These are phyloP conservation scores for Drosophila testacea DNA, from an alignment of 2,888 invertebrate genomes.

Conservation along the genomic window DNA sequence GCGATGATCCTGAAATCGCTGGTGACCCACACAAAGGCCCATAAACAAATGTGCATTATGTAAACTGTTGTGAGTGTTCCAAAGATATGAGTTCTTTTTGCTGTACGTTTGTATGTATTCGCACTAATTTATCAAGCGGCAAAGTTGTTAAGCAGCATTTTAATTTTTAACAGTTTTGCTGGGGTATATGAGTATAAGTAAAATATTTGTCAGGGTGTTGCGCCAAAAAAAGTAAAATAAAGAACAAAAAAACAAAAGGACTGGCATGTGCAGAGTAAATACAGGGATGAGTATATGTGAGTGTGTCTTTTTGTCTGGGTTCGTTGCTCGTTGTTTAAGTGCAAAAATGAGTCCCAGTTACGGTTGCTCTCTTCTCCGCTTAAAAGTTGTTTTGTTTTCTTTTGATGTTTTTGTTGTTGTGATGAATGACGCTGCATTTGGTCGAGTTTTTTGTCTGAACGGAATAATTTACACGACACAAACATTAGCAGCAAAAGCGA, in stretches of 20 bases:
- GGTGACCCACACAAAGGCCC: slow-evolving; percentile 52
- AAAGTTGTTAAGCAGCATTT: slow-evolving; percentile 75
- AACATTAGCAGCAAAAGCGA: slow-evolving; percentile 54
- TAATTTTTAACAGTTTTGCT: slow-evolving; percentile 71
- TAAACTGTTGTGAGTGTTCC: slow-evolving; percentile 9
- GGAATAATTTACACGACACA: slow-evolving; percentile 72
- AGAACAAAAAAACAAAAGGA: slow-evolving; percentile 55
- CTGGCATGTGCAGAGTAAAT: slow-evolving; percentile 40
- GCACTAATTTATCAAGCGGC: slow-evolving; percentile 72
- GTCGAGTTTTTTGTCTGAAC: slow-evolving; percentile 64
- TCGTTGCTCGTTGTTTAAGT: slow-evolving; percentile 74
- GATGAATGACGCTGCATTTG: slow-evolving; percentile 80
- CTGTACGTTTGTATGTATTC: slow-evolving; percentile 32
- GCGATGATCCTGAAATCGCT: slow-evolving; percentile 27
- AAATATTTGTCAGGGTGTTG: slow-evolving; percentile 60
- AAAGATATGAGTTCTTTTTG: slow-evolving; percentile 38
- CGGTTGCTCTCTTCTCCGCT: slow-evolving; percentile 43
- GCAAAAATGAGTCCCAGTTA: slow-evolving; percentile 66
- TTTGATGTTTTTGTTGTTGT: slow-evolving; percentile 55
- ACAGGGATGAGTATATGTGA: slow-evolving; percentile 14
- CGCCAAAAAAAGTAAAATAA: slow-evolving; percentile 38
- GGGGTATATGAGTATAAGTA: slow-evolving; percentile 52
- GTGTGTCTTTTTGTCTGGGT: slow-evolving; percentile 67
- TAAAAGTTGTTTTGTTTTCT: slow-evolving; percentile 40
- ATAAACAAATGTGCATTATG: slow-evolving; percentile 55